Base-by-base conservation (phyloP, 1,140 invertebrate genomes). In the Leptinotarsa lineolata region DNA sequence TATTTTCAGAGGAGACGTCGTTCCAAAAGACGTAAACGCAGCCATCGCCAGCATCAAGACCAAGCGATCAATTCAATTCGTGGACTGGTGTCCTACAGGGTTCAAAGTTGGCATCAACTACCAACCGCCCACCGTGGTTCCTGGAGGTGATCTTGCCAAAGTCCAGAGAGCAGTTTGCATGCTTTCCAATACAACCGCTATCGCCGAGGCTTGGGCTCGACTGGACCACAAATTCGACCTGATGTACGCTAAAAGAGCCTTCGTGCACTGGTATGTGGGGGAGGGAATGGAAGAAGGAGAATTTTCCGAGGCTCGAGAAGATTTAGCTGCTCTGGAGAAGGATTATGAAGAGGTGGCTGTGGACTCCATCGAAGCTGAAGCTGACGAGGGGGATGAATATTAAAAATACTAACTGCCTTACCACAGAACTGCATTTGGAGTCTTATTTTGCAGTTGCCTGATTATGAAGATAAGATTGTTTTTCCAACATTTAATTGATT, bases 1-100 rank as follows among this genome's bases (percentile, higher is more conserved):
- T 39, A 39, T 74, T 44, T 79, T 15, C 75, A 86, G 88, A 81
- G 88, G 88, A 39, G 88, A 90, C 79, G 88, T 90, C 20, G 88
- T 89, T n/a, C 91, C 94, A 0, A 96, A 96, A 81, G 94, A 95
- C 83, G 94, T 96, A 2, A 95, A 95, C 83, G 92, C 93, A 16
- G 93, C 94, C 44, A 95, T 96, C 81, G 93, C 93, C 0, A 92
- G 92, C n/a, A 95, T 96, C 78, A 96, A 96, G 85, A 95, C 93
- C 3, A 95, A 95, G 84, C 86, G 93, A 54, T 91, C 90, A 72
- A 93, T 94, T 74, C 92, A 93, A 81, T 94, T 94, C 81, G 92
- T 94, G 1, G 92, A 94, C 83, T 93, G 92, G 92, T 93, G 92
- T 84, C 92, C 92, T 3, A 93, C 92, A 75, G 92, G 92, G 5